Percentiles rank a stretch among this genome's conserved stretches.
Evolutionary conservation across 2,113 vertebrate genomes (phyloP).

Genomic region (Rhipidura dahli): DNA sequence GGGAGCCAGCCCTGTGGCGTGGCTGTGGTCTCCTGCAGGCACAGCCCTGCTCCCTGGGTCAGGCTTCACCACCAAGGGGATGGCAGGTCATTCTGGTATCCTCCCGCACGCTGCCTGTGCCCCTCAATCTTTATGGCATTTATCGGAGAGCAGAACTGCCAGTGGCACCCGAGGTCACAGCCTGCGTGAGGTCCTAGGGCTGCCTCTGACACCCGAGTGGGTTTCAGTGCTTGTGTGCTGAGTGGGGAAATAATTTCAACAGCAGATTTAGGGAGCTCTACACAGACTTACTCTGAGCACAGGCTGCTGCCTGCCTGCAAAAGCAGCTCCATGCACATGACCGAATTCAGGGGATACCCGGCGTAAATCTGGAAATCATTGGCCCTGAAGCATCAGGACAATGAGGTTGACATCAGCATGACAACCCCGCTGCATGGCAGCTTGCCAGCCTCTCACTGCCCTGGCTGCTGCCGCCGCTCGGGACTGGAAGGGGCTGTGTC

Average conservation of each 20-base stretch:
- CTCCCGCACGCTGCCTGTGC: not conserved
- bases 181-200: not conserved
- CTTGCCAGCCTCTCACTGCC: not conserved
- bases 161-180: not conserved
- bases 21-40: not conserved
- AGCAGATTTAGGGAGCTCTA: not conserved
- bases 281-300: not conserved
- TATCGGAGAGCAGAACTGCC: not conserved
- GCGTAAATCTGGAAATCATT: not conserved
- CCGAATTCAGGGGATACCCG: not conserved
- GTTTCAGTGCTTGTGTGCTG: not conserved
- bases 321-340: not conserved
- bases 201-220: not conserved
- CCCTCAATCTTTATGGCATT: not conserved
- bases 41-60: not conserved
- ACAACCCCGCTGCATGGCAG: accelerated
- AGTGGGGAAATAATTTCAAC: not conserved
- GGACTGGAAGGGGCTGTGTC: not conserved
- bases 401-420: not conserved
- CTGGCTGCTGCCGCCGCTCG: not conserved
- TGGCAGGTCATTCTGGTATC: not conserved
- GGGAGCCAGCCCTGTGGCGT: accelerated
- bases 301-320: not conserved
- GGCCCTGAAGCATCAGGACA: not conserved
- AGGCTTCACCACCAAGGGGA: accelerated